Percentiles rank a stretch among this genome's conserved stretches.
Conservation (phyloP, 1,140 invertebrate species). For the Drosophila ohnishii region DNA sequence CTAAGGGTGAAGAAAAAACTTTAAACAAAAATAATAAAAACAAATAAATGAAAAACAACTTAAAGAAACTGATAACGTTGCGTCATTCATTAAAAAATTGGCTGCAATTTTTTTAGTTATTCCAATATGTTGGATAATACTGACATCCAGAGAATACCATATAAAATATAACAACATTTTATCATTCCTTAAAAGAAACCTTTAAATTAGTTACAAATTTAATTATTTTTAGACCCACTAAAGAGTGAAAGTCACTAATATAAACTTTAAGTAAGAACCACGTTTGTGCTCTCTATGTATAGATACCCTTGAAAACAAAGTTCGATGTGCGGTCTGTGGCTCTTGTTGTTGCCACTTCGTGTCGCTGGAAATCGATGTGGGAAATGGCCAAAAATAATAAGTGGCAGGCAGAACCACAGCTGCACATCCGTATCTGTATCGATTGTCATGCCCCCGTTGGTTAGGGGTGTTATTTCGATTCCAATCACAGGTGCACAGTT, state of each 20-base stretch:
- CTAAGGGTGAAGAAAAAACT: too few relatives aligned
- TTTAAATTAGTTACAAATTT: not conserved
- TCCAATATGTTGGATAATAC: too few relatives aligned
- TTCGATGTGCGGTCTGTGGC: constrained; percentile 11
- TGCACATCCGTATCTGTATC: constrained; percentile 24
- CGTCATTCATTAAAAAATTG: not conserved
- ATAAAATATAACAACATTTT: not conserved
- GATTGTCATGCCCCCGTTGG: constrained; percentile 23
- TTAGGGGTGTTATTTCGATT: constrained; percentile 31
- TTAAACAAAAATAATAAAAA: not conserved
- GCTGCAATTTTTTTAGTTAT: too few relatives aligned
- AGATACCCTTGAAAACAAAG: not conserved
- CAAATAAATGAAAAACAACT: not conserved
- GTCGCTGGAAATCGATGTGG: constrained; percentile 7
- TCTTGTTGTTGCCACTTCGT: constrained; percentile 8
- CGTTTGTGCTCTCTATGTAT: too few relatives aligned
- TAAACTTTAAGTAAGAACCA: not conserved
- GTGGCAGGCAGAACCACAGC: constrained; percentile 28
- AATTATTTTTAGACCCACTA: not conserved
- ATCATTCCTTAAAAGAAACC: not conserved
- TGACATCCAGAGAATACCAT: not conserved
- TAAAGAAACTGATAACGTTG: not conserved
- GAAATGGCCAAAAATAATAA: constrained; percentile 41
- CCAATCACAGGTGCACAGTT: constrained; percentile 41
- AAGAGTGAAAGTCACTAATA: not conserved